Base-by-base conservation (phyloP, 1,140 invertebrate species). In the Homarus americanus region DNA sequence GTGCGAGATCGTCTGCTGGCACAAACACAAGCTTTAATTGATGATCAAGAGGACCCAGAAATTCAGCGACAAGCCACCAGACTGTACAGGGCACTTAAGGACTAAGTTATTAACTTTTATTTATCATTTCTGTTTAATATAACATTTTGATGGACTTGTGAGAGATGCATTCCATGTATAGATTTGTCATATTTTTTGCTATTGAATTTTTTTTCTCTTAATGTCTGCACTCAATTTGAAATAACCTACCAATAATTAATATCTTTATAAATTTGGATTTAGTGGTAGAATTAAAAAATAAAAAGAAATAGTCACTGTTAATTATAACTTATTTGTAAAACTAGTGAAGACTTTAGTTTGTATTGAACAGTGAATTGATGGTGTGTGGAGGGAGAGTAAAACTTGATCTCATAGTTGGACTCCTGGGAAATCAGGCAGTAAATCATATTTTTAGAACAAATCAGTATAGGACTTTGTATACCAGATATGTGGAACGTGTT, bases 61-160 rank as follows among this genome's bases (percentile, higher is more conserved):
- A 73, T 86, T 44, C 83, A 86, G 83, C 34, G 83, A 28, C 83
- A 86, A 69, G 83, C 83, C 4, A 58, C 40, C 69, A 49, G 83
- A 75, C 83, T 86, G 2, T 40, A 86, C n/a, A 9, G 41, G 5
- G 83, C 83, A n/a, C 83, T 86, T 7, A 86, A 73, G 41, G 72
- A 86, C 24, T 69, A 69, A 69, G n/a, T 5, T 63, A 24, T 63
- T 4, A 4, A n/a, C 63, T 32, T 32, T 17, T 69, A 32, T 28
- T 69, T 69, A 32, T 69, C 28, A 69, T 24, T 5, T 32, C 5
- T 32, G 7, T 32, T 32, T 69, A 69, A 9, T 10, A 1, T 69
- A 69, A 24, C 2, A 10, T 69, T 32, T 69, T 4, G 24, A 24
- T 32, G 5, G 9, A 34, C 2, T 32, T 32, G 12, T 32, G 17